Evolutionary conservation across 2,888 invertebrate species (phyloP).

Genomic region (Harpalus rubripes): DNA sequence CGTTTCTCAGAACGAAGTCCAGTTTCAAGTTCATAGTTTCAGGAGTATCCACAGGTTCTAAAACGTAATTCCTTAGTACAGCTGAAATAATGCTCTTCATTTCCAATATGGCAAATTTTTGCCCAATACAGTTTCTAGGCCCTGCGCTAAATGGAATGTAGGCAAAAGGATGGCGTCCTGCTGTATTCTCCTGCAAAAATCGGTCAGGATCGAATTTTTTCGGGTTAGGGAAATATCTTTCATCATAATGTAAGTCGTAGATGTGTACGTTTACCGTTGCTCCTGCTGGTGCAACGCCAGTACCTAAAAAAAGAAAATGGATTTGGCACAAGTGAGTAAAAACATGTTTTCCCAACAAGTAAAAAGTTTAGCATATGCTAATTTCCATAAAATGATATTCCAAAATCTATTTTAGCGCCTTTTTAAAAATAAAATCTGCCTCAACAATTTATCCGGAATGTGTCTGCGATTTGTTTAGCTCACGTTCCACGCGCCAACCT

Average conservation of each 20-base stretch:
- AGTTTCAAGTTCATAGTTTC: constrained; percentile 76
- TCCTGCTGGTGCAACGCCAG: constrained; percentile 77
- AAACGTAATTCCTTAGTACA: constrained; percentile 79
- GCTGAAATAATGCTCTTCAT: constrained; percentile 81
- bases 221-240: constrained; percentile 83
- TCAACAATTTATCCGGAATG: too few relatives aligned
- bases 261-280: constrained; percentile 80
- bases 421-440: too few relatives aligned
- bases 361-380: too few relatives aligned
- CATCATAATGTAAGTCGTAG: constrained; percentile 83
- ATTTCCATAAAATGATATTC: too few relatives aligned
- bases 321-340: too few relatives aligned
- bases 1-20: constrained; percentile 78
- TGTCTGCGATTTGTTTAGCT: too few relatives aligned
- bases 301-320: constrained; percentile 16
- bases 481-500: too few relatives aligned
- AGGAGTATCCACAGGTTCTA: constrained; percentile 78
- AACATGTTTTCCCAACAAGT: too few relatives aligned
- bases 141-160: constrained; percentile 34
- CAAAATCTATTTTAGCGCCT: too few relatives aligned
- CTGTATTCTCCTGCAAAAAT: constrained; percentile 78
- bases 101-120: constrained; percentile 84
- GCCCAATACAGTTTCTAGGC: constrained; percentile 73
- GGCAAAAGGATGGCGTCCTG: constrained; percentile 38
- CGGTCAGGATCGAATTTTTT: constrained; percentile 85